Percentiles rank a stretch among this genome's conserved stretches.
Conservation (phyloP, 1,140 invertebrate genomes). For the Panonychus citri region DNA sequence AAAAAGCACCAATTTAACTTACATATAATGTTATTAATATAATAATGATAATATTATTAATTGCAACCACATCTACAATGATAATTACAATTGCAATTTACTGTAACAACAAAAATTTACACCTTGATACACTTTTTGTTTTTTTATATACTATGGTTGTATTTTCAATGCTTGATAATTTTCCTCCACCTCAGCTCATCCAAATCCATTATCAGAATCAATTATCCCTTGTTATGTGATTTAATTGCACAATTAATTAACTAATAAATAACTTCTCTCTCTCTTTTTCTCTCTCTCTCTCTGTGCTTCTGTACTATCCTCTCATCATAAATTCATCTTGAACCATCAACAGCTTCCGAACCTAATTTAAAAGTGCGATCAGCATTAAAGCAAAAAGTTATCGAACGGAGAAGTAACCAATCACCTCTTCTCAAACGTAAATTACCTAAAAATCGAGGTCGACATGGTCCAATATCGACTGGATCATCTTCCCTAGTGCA, state of each 20-base stretch:
- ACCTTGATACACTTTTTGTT: too few relatives aligned
- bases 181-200: too few relatives aligned
- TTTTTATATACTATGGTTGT: too few relatives aligned
- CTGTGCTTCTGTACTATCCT: too few relatives aligned
- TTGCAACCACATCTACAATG: too few relatives aligned
- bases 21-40: not conserved
- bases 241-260: not conserved
- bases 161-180: too few relatives aligned
- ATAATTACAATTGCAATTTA: too few relatives aligned
- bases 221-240: too few relatives aligned
- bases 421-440: conserved; percentile 64
- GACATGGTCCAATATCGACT: not conserved
- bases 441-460: conserved; percentile 6
- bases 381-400: conserved; percentile 69
- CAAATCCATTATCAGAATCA: too few relatives aligned
- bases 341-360: conserved; percentile 56
- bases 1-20: too few relatives aligned
- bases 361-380: conserved; percentile 82
- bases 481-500: not conserved
- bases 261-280: not conserved
- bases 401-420: conserved; percentile 54
- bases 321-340: not conserved
- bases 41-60: not conserved
- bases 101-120: too few relatives aligned
- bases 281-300: not conserved